These are phyloP conservation scores for Ailuropoda melanoleuca DNA, from an alignment of 2,113 vertebrate genomes.

Conservation along the genomic window DNA sequence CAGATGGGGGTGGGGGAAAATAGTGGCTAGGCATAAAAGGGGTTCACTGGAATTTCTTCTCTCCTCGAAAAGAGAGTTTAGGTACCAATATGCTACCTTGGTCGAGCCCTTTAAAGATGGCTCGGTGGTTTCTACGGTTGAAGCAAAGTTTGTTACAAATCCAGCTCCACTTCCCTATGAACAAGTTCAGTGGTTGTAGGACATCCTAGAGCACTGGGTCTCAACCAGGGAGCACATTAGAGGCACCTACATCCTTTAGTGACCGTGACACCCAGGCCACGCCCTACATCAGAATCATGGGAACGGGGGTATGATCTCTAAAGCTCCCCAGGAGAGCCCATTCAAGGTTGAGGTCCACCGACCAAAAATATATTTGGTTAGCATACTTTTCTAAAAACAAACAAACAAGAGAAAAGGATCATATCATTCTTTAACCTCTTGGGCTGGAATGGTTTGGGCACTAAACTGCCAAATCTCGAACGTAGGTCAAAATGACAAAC, in stretches of 20 bases:
- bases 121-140: background rate
- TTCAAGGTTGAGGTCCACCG: background rate
- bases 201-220: background rate
- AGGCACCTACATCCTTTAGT: background rate
- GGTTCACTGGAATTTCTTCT: background rate
- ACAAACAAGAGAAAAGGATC: background rate
- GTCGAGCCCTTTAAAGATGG: background rate
- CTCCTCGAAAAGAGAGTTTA: background rate
- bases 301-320: background rate
- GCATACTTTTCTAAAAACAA: background rate
- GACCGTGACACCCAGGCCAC: rapidly evolving
- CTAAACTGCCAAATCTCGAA: background rate
- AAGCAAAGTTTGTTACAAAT: background rate
- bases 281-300: background rate
- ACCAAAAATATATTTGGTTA: background rate
- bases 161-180: background rate
- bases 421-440: background rate
- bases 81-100: background rate
- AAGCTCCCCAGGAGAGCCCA: background rate
- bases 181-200: too few species aligned
- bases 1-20: background rate
- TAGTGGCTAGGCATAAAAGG: background rate
- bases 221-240: background rate
- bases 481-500: background rate
- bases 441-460: background rate